These are phyloP conservation scores for Propithecus coquereli DNA, from an alignment of 2,113 vertebrate species.

Conservation along the genomic window DNA sequence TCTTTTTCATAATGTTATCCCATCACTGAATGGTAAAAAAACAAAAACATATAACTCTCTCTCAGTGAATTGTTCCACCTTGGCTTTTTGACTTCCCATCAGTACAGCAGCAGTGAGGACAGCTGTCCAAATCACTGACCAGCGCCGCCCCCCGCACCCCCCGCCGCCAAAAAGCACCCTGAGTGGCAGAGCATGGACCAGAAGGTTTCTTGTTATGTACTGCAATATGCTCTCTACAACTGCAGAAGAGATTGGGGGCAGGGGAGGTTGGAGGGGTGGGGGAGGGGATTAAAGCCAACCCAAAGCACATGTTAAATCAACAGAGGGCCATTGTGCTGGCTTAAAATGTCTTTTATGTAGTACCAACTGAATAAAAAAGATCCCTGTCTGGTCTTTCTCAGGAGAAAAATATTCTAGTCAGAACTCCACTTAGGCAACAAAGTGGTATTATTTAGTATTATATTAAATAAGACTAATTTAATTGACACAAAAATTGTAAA, in stretches of 20 bases:
- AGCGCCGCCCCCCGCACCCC: too few relatives aligned
- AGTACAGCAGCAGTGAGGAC: neutral
- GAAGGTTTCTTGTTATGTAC: too few relatives aligned
- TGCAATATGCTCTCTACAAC: neutral
- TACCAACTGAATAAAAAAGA: neutral
- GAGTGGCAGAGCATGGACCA: neutral
- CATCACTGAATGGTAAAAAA: neutral
- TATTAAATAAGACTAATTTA: constrained; percentile 11
- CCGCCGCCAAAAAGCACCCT: neutral
- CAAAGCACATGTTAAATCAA: neutral
- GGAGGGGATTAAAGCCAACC: neutral
- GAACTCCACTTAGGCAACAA: constrained; percentile 8
- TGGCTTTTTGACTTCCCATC: neutral
- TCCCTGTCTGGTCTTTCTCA: neutral
- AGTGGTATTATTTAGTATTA: neutral
- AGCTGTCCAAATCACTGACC: neutral
- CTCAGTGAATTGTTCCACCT: neutral
- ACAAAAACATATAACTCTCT: neutral
- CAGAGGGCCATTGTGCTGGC: neutral
- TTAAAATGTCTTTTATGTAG: neutral
- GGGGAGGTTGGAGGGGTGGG: fast-evolving
- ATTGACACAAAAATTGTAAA: neutral
- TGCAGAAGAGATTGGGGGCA: neutral
- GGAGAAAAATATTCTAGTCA: constrained; percentile 9
- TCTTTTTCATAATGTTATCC: neutral